phyloP scores from a whole-genome alignment of 2,888 invertebrate species.

The Bombylius discolor region DNA sequence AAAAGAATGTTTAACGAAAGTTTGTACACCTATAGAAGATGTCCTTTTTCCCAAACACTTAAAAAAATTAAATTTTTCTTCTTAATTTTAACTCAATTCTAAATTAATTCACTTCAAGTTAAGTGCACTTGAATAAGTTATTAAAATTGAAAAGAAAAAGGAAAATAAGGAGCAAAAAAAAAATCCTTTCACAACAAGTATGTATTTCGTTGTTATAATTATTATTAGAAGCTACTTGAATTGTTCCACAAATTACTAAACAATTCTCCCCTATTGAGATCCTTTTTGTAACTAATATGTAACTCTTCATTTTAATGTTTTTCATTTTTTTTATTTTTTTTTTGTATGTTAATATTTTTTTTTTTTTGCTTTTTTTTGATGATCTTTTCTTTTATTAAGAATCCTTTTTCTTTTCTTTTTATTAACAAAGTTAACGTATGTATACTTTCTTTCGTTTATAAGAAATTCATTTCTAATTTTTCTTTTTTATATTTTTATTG shows the following conservation, averaged over 20 bases:
- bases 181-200: conserved; percentile 9
- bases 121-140: no score
- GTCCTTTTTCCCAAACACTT: no score
- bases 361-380: no score
- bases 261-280: conserved; percentile 1
- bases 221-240: conserved; percentile 10
- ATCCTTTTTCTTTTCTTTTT: neutral
- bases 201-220: conserved; percentile 6
- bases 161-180: neutral
- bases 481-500: neutral
- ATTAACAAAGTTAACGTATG: neutral
- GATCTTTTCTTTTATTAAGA: neutral
- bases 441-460: neutral
- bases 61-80: no score
- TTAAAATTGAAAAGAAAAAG: no score
- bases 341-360: neutral
- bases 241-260: conserved; percentile 11
- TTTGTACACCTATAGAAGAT: no score
- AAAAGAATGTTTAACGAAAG: no score
- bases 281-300: no score
- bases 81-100: no score
- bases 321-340: neutral
- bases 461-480: neutral
- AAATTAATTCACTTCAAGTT: no score
- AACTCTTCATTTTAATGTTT: neutral